Evolutionary conservation across 2,797 vertebrate genomes (phyloP).

Genomic region (Paedocypris micromegethes): DNA sequence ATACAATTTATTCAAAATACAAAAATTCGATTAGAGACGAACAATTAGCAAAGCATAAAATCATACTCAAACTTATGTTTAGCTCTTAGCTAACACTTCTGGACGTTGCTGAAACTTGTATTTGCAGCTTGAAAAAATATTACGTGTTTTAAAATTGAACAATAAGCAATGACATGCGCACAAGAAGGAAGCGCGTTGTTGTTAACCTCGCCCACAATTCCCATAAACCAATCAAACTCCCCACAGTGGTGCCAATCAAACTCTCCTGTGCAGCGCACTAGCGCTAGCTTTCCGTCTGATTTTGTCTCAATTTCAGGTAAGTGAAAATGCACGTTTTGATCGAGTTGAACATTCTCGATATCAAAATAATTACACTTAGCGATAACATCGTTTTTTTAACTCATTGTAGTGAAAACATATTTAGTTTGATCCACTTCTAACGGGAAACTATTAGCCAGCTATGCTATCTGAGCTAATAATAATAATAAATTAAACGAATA

Average conservation of each 20-base stretch:
- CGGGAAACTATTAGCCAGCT: slow-evolving; percentile 15
- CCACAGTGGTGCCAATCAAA: slow-evolving; percentile 20
- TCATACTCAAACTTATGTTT: too few species aligned
- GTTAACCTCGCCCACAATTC: slow-evolving; percentile 3
- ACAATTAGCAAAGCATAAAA: too few species aligned
- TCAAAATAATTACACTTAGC: not conserved
- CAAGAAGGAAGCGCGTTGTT: not conserved
- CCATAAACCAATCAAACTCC: slow-evolving; percentile 19
- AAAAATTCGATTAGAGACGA: too few species aligned
- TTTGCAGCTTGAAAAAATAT: not conserved
- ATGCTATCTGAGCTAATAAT: slow-evolving; percentile 29
- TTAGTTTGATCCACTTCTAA: not conserved
- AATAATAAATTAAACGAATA: not conserved
- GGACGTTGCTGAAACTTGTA: too few species aligned
- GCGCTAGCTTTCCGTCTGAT: slow-evolving; percentile 10
- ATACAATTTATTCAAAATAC: too few species aligned
- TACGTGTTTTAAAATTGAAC: not conserved
- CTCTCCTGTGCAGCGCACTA: slow-evolving; percentile 1
- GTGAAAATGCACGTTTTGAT: not conserved
- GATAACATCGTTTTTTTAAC: not conserved
- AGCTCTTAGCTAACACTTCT: too few species aligned
- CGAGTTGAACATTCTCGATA: too few species aligned
- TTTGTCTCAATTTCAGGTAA: slow-evolving; percentile 13
- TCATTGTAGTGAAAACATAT: not conserved
- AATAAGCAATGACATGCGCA: slow-evolving; percentile 12